Conservation (phyloP, 2,888 invertebrate species). For the Caenorhabditis doughertyi region DNA sequence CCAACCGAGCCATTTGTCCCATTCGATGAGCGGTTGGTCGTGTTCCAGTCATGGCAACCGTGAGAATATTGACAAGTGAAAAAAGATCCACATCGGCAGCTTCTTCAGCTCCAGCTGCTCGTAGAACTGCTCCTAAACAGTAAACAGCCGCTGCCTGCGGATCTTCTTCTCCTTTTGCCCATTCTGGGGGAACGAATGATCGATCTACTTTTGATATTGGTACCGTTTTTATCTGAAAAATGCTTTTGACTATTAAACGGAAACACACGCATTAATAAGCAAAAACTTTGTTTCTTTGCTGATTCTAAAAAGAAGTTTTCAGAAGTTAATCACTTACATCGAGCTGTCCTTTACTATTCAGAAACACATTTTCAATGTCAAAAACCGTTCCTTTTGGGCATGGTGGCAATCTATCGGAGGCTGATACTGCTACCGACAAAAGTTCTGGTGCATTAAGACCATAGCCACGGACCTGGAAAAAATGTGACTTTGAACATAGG, state of each 20-base stretch:
- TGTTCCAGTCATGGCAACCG: slow-evolving; percentile 77
- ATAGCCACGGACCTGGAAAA: slow-evolving; percentile 70
- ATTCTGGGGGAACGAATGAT: slow-evolving; percentile 73
- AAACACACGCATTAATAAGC: not conserved
- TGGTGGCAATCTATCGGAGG: slow-evolving; percentile 68
- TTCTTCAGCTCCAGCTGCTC: slow-evolving; percentile 73
- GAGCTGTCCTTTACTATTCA: slow-evolving; percentile 73
- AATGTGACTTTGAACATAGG: not conserved
- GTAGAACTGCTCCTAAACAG: slow-evolving; percentile 74
- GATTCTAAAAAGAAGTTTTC: no score
- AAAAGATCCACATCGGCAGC: slow-evolving; percentile 77
- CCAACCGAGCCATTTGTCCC: slow-evolving; percentile 77
- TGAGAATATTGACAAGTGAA: slow-evolving; percentile 81
- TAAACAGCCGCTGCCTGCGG: slow-evolving; percentile 73
- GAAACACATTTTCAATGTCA: slow-evolving; percentile 75
- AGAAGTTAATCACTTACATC: slow-evolving; percentile 70
- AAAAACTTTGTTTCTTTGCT: not conserved
- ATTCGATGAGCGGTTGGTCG: slow-evolving; percentile 79
- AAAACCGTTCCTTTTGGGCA: slow-evolving; percentile 75
- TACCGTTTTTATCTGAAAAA: slow-evolving; percentile 70
- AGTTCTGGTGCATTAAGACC: slow-evolving; percentile 72
- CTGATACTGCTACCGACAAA: slow-evolving; percentile 70
- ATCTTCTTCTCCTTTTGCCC: slow-evolving; percentile 72
- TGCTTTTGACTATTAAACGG: not conserved
- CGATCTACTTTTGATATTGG: slow-evolving; percentile 50